Evolutionary conservation across 2,797 vertebrate species (phyloP), one percentile per base, ranked within the genome.

Genomic region (Pseudochirops cupreus): DNA sequence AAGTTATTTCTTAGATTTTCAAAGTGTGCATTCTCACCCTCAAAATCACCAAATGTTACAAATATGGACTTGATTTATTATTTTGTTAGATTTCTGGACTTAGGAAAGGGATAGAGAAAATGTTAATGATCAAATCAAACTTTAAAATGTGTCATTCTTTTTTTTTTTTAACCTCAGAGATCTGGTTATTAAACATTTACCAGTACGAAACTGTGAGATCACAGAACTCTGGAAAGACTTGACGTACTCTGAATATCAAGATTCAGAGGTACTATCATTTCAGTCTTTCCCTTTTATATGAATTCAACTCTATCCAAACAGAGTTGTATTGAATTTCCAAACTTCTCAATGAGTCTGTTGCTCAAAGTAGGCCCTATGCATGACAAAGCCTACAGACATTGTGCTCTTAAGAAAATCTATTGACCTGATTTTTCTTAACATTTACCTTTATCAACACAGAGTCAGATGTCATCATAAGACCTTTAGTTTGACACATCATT

Each of bases 401-500:
- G 59, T 90, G 33, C 39, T 91, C 91, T 92, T 26, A 59, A 92
- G 16, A 67, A 91, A 89, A 53, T 92, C 21, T 62, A 29, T 56
- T 28, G 11, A 90, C 11, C 16, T 56, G 91, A 94, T 28, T 82
- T 90, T 56, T 92, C 62, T 46, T 11, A 92, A 62, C 29, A 94
- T 59, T 91, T 91, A 21, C n/a, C 91, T 94, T 93, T 90, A 91
- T 55, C 24, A 56, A 16, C 1, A 87, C 46, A 92, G 24, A 94
- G 33, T 56, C 82, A 92, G 29, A 91, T 95, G 28, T 94, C 31
- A 50, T n/a, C 16, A 62, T 53, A 91, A 53, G 39, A 59, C 14
- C 62, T 94, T 67, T 55, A 62, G n/a, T 91, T 94, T 82, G 52
- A 91, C 18, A 92, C 5, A 62, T 74, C 56, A 55, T 93, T 96